Evolutionary conservation across 2,888 invertebrate species (phyloP), one percentile per base, ranked within the genome.

Genomic region (Chelonus formosanus): DNA sequence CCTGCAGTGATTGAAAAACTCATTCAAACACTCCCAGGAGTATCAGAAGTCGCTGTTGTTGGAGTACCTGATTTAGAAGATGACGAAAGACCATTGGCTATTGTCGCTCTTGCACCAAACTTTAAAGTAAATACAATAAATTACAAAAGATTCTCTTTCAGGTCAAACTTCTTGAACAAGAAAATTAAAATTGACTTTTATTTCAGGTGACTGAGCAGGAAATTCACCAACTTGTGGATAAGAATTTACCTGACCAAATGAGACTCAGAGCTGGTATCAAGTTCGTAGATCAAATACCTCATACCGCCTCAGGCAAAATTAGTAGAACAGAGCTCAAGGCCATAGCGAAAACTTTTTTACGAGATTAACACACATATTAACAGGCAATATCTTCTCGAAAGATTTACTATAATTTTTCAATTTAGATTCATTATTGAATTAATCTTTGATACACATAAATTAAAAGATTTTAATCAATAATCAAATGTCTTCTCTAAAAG

Each of bases 261-360:
- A 73, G 71, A 59, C 71, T 83, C 3, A 72, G 79, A 36, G 81
- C 73, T 3, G 82, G 82, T 0, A 75, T 82, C 0, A 62, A 73
- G 54, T 80, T 82, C 59, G 3, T 82, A 3, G 70, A 78, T 0
- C 62, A 56, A 48, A 65, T 83, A 10, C 80, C 80, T 0, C 67
- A 73, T 5, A 81, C 80, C 0, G 60, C 71, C 1, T 70, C 76
- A 3, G 78, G 77, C 2, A 82, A 82, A 70, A 67, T 80, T 20
- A 67, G 65, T 50, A 70, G 70, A 43, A 60, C 65, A 3, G 55
- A 62, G 57, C 43, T 72, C 36, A 62, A 63, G 62, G 63, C 65
- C 45, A 59, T 70, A n/a, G 35, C 63, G 3, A 54, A 50, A 10
- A 50, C 59, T 32, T 64, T 59, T 10, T 45, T 56, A 52, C 40